phyloP scores from a whole-genome alignment of 2,888 invertebrate genomes.

The Ichneumoninae sp. region DNA sequence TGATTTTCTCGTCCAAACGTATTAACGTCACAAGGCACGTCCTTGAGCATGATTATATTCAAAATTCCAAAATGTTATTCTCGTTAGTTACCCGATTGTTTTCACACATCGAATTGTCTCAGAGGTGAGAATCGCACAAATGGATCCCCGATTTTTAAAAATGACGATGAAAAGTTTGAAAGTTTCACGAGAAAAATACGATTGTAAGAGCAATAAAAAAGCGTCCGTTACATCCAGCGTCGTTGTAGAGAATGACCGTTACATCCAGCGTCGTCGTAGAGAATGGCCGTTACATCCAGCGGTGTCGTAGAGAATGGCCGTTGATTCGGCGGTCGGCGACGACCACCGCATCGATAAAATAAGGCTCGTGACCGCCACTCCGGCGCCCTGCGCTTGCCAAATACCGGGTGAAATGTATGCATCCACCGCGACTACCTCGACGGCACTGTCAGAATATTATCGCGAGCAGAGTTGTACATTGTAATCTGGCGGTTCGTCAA shows the following conservation, averaged over 20 bases:
- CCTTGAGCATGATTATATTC: background rate
- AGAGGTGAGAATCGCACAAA: background rate
- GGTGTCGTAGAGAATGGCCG: background rate
- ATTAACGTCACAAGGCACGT: conserved; percentile 44
- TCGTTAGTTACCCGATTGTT: background rate
- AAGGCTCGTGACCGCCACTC: conserved; percentile 68
- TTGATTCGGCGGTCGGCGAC: conserved; percentile 65
- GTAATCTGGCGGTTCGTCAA: background rate
- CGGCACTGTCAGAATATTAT: background rate
- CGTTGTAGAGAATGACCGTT: no score
- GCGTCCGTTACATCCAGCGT: background rate
- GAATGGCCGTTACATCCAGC: no score
- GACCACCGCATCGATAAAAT: conserved; percentile 73
- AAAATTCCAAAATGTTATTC: background rate
- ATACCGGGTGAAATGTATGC: background rate
- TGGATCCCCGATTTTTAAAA: background rate
- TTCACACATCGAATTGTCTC: background rate
- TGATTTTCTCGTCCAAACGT: conserved; percentile 26
- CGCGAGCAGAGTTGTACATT: background rate
- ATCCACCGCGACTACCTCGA: background rate
- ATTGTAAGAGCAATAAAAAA: background rate
- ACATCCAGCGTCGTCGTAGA: no score
- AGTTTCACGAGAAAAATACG: background rate
- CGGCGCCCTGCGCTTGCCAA: conserved; percentile 18
- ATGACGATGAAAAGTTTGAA: background rate